Evolutionary conservation across 2,797 vertebrate genomes (phyloP).

Genomic region (Gymnothorax reevesii): DNA sequence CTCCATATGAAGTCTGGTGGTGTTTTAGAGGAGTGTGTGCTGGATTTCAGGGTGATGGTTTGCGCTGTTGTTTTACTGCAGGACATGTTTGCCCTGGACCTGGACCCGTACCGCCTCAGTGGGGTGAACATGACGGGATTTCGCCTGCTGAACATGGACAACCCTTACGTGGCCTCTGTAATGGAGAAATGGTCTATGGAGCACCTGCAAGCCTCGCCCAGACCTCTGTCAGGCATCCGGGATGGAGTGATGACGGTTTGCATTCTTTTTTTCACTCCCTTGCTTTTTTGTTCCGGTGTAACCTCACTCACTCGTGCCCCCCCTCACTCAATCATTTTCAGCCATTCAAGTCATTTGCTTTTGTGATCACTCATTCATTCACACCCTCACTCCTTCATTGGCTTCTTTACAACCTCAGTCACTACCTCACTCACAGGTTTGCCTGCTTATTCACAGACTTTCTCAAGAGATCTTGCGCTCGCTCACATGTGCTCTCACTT

Average conservation of each 20-base stretch:
- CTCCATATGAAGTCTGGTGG: neutral
- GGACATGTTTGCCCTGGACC: slow-evolving; percentile 92
- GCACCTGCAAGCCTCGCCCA: slow-evolving; percentile 81
- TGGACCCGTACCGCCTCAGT: slow-evolving; percentile 92
- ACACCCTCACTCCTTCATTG: neutral
- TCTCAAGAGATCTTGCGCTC: neutral
- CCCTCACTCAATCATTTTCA: neutral
- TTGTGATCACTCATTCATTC: neutral
- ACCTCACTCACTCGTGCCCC: neutral
- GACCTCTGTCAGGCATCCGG: slow-evolving; percentile 83
- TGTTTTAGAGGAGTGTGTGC: neutral
- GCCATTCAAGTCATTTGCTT: too few relatives aligned
- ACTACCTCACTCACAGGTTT: neutral
- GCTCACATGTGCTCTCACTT: neutral
- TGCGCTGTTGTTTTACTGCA: slow-evolving; percentile 44
- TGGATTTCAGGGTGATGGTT: neutral
- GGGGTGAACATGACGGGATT: slow-evolving; percentile 97
- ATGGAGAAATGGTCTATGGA: slow-evolving; percentile 93
- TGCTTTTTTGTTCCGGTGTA: neutral
- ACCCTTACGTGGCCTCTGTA: slow-evolving; percentile 78
- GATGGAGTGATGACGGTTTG: slow-evolving; percentile 93
- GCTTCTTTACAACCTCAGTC: neutral
- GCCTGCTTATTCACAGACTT: neutral
- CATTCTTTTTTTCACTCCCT: neutral
- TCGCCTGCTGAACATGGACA: slow-evolving; percentile 85